Conservation (phyloP, 2,113 vertebrate species). For the Atrichornis clamosus region DNA sequence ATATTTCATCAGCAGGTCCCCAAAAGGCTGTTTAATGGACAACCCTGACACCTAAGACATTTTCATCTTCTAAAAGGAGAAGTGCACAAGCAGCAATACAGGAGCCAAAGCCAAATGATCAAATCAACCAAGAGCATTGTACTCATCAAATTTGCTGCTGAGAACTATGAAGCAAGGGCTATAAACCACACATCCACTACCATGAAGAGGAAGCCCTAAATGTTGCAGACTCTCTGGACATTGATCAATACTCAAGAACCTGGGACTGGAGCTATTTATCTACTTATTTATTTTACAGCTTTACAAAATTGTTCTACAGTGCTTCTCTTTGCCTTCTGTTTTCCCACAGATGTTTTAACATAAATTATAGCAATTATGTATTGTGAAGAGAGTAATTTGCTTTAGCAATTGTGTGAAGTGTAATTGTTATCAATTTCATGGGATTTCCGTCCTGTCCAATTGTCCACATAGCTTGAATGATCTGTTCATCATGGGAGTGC, state of each 20-base stretch:
- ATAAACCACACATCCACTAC: neutral
- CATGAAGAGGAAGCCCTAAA: neutral
- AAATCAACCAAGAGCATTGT: neutral
- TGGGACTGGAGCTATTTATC: neutral
- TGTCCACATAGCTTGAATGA: neutral
- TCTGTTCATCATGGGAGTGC: neutral
- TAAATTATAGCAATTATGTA: slow-evolving; percentile 38
- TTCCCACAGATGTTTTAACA: slow-evolving; percentile 29
- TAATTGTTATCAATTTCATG: neutral
- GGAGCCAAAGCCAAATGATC: neutral
- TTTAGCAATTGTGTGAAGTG: slow-evolving; percentile 5
- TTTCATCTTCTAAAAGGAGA: neutral
- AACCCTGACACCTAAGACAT: neutral
- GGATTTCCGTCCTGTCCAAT: neutral
- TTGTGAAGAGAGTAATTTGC: slow-evolving; percentile 13
- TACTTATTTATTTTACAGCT: slow-evolving; percentile 13
- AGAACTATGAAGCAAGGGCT: neutral
- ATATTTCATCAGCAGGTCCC: neutral
- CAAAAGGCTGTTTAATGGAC: neutral
- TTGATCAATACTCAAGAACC: neutral
- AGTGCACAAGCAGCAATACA: neutral
- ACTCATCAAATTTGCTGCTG: neutral
- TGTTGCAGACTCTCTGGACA: neutral
- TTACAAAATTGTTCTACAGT: neutral
- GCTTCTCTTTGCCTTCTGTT: neutral